Conservation (phyloP, 2,797 vertebrate genomes). For the Rhinichthys osculus region DNA sequence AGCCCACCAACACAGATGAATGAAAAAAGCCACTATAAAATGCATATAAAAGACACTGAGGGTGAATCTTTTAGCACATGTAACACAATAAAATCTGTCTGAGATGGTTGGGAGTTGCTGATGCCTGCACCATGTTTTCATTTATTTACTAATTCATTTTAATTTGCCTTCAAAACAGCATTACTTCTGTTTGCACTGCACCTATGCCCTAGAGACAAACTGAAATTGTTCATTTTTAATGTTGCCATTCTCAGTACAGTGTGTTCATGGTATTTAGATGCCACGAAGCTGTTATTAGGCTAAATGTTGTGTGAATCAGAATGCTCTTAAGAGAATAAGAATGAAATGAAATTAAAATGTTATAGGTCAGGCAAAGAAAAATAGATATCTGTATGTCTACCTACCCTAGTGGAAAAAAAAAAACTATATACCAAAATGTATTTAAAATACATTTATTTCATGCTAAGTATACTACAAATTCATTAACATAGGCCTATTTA, state of each 20-base stretch:
- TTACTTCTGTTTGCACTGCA: conserved; percentile 53
- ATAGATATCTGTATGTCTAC: not conserved
- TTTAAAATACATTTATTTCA: too few species aligned
- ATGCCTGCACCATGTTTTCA: conserved; percentile 44
- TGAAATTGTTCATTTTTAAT: conserved; percentile 61
- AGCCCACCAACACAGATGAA: conserved; percentile 35
- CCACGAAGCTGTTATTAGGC: conserved; percentile 41
- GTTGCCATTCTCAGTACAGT: conserved; percentile 51
- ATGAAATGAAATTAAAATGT: not conserved
- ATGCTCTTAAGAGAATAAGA: not conserved
- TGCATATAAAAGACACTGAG: conserved; percentile 32
- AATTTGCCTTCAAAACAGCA: conserved; percentile 55
- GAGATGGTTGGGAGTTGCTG: conserved; percentile 37
- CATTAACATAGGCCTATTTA: too few species aligned
- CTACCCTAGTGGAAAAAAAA: too few species aligned
- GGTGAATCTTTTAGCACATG: conserved; percentile 30
- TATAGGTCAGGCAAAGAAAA: not conserved
- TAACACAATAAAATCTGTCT: conserved; percentile 36
- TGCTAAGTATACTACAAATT: too few species aligned
- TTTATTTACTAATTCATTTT: conserved; percentile 56
- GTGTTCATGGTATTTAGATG: conserved; percentile 52
- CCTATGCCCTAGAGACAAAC: conserved; percentile 54
- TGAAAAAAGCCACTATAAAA: conserved; percentile 42
- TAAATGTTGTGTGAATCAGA: not conserved
- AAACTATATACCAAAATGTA: too few species aligned